These are phyloP conservation scores for Aurelia coerulea DNA, from an alignment of 30 jellyfish, hydroid and myxozoan genomes.

Conservation along the genomic window DNA sequence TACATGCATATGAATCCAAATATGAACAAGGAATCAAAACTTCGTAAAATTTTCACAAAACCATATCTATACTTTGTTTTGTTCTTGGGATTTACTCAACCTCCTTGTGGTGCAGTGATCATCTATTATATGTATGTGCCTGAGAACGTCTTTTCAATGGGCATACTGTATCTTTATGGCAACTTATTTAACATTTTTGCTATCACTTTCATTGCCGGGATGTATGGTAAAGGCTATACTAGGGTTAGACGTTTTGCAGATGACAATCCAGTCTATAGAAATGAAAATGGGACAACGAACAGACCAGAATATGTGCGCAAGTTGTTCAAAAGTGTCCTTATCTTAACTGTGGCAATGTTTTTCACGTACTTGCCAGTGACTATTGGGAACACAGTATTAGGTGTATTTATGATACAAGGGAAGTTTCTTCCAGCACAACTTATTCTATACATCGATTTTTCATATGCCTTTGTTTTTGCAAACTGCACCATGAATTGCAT, in stretches of 20 bases:
- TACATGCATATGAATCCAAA: slow-evolving; percentile 4
- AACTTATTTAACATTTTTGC: not conserved
- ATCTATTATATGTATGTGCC: not conserved
- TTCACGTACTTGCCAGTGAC: not conserved
- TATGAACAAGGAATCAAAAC: not conserved
- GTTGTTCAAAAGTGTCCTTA: slow-evolving; percentile 16
- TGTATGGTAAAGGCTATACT: not conserved
- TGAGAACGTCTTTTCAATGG: not conserved
- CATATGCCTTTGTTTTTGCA: not conserved
- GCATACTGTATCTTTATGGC: not conserved
- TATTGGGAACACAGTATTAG: not conserved
- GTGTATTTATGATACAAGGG: not conserved
- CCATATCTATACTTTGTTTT: not conserved
- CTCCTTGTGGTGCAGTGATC: not conserved
- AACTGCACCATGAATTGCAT: not conserved
- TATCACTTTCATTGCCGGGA: not conserved
- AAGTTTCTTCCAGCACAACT: not conserved
- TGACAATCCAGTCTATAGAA: not conserved
- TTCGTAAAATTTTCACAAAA: not conserved
- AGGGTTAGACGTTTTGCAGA: not conserved
- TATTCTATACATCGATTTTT: not conserved
- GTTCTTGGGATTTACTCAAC: not conserved
- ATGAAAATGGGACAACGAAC: not conserved
- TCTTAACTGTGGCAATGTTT: not conserved
- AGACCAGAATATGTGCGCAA: slow-evolving; percentile 13